Conservation (phyloP, 2,797 vertebrate genomes). For the Pangasius larnaudii region DNA sequence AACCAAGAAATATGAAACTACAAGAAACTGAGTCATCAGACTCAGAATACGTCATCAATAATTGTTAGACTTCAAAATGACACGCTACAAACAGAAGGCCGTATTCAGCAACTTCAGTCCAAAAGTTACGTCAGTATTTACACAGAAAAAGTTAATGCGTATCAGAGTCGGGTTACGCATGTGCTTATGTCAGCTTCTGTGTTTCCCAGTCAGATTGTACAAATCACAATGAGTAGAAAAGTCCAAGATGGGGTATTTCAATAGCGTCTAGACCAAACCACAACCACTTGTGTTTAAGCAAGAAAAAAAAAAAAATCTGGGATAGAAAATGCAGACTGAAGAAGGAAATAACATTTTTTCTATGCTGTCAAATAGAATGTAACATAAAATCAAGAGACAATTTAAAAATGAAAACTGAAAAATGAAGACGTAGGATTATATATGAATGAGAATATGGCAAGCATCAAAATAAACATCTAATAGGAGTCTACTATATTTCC, state of each 20-base stretch:
- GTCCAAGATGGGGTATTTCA: background rate
- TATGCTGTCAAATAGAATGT: background rate
- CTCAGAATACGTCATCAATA: conserved; percentile 1
- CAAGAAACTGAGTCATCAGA: background rate
- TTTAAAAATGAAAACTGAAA: background rate
- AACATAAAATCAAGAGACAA: background rate
- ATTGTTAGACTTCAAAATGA: background rate
- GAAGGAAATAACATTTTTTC: background rate
- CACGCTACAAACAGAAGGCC: background rate
- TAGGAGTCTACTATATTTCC: background rate
- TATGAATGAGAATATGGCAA: background rate
- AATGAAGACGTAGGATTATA: background rate
- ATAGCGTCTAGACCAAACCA: background rate
- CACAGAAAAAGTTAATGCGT: background rate
- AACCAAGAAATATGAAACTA: background rate
- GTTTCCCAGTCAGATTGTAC: background rate
- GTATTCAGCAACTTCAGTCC: background rate
- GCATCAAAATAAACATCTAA: background rate
- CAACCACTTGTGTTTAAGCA: background rate
- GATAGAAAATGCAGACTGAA: background rate
- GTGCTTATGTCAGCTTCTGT: background rate
- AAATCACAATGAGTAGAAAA: background rate
- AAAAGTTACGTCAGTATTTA: conserved; percentile 3
- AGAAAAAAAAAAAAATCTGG: background rate
- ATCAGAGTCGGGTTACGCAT: background rate